Conservation (phyloP, 2,888 invertebrate species). For the Drosophila merina region DNA sequence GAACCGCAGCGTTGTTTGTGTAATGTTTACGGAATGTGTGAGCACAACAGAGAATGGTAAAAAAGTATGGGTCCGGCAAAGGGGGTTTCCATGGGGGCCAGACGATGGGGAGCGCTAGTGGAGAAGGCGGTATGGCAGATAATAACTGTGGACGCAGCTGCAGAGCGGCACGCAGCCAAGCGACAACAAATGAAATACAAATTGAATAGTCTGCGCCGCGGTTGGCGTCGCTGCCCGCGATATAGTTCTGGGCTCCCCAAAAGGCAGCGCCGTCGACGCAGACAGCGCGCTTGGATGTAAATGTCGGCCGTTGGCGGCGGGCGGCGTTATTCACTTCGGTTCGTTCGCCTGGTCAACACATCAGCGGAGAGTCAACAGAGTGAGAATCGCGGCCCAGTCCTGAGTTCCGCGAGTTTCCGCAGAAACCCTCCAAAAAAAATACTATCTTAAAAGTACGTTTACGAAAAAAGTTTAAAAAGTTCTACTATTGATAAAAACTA, state of each 20-base stretch:
- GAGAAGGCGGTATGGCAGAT: conserved; percentile 53
- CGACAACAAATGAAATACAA: conserved; percentile 63
- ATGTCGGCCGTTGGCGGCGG: conserved; percentile 68
- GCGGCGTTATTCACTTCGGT: conserved; percentile 76
- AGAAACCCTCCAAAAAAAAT: background rate
- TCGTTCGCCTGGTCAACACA: conserved; percentile 73
- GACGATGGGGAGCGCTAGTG: background rate
- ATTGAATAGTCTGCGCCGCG: conserved; percentile 49
- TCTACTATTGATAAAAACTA: too few relatives aligned
- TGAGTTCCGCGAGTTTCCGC: conserved; percentile 7
- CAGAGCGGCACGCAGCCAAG: conserved; percentile 27
- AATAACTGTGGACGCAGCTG: conserved; percentile 40
- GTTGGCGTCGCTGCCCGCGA: conserved; percentile 9
- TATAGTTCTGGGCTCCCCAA: conserved; percentile 36
- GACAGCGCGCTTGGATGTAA: conserved; percentile 64
- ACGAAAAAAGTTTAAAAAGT: background rate
- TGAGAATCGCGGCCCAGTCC: conserved; percentile 17
- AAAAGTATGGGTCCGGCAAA: conserved; percentile 30
- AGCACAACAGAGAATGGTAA: conserved; percentile 73
- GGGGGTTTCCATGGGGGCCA: conserved; percentile 1
- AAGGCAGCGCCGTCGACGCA: conserved; percentile 31
- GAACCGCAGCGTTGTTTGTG: conserved; percentile 64
- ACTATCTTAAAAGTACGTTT: conserved; percentile 19
- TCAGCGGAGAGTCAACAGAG: conserved; percentile 13
- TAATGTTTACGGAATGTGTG: conserved; percentile 77